Conservation (phyloP, 2,797 vertebrate genomes). For the Rhabdophis nuchalis region DNA sequence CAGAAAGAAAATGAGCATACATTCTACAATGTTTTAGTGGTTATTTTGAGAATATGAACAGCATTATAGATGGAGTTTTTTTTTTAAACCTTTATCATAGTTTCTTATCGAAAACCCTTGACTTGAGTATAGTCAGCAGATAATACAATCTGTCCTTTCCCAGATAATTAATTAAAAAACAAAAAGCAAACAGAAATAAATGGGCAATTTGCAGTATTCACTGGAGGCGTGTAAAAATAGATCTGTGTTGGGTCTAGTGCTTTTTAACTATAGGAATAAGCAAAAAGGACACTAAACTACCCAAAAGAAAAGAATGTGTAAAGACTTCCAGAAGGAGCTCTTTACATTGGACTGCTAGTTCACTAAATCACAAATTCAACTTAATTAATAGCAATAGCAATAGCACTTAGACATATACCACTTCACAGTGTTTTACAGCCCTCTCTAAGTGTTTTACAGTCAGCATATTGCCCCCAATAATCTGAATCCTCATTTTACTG, state of each 20-base stretch:
- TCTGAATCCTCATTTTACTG: no score
- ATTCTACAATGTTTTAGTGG: neutral
- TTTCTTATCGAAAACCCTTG: neutral
- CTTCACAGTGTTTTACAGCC: no score
- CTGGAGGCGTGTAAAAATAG: neutral
- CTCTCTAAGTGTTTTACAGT: no score
- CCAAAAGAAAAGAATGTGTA: neutral
- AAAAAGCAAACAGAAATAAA: neutral
- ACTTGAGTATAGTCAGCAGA: neutral
- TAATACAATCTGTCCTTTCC: neutral
- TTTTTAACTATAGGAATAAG: neutral
- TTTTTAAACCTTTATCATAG: neutral
- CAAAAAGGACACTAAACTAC: neutral
- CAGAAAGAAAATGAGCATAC: neutral
- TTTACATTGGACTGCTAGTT: neutral
- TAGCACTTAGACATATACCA: no score
- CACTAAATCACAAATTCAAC: neutral
- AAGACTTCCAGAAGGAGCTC: neutral
- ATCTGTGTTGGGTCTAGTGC: neutral
- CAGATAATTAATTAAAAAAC: neutral
- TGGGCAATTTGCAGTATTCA: neutral
- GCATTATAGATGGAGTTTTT: neutral
- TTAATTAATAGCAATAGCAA: neutral
- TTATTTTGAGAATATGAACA: neutral
- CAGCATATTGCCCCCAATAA: no score